Conservation (phyloP, 64 coral and sea anemone species). For the Stylophora pistillata region DNA sequence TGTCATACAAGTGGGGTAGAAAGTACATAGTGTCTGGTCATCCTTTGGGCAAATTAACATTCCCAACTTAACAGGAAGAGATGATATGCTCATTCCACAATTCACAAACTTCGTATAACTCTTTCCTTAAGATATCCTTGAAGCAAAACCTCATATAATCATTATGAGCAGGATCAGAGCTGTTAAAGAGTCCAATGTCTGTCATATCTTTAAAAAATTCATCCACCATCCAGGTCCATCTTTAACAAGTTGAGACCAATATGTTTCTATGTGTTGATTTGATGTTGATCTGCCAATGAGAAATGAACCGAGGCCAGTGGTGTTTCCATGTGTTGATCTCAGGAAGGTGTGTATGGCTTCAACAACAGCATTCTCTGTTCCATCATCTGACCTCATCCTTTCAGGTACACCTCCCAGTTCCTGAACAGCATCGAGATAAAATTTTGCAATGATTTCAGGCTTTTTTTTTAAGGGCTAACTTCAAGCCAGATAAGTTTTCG, state of each 20-base stretch:
- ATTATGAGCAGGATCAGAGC: not conserved
- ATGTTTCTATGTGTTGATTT: constrained; percentile 26
- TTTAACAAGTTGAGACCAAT: constrained; percentile 37
- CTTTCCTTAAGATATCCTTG: constrained; percentile 8
- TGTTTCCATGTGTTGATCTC: constrained; percentile 15
- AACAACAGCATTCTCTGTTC: constrained; percentile 19
- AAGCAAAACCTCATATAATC: constrained; percentile 12
- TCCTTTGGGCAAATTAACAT: not conserved
- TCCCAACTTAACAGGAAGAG: not conserved
- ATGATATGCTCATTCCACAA: constrained; percentile 13
- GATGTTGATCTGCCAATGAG: constrained; percentile 14
- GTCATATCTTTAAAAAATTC: constrained; percentile 19
- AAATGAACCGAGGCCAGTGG: constrained; percentile 11
- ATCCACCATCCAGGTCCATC: constrained; percentile 33
- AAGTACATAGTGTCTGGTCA: too few relatives aligned
- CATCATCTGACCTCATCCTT: constrained; percentile 43
- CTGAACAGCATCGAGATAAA: not conserved
- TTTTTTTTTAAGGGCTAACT: constrained; percentile 2
- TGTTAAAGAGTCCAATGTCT: constrained; percentile 31
- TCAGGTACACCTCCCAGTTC: not conserved
- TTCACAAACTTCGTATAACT: not conserved
- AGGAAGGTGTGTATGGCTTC: constrained; percentile 29
- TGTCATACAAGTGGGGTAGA: too few relatives aligned
- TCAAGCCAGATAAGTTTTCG: not conserved
- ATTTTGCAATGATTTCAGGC: constrained; percentile 1